A percentile compares a stretch with the other conserved stretches of the same genome.
Conservation (phyloP, 2,797 vertebrate genomes). For the Enteromius mattozi region DNA sequence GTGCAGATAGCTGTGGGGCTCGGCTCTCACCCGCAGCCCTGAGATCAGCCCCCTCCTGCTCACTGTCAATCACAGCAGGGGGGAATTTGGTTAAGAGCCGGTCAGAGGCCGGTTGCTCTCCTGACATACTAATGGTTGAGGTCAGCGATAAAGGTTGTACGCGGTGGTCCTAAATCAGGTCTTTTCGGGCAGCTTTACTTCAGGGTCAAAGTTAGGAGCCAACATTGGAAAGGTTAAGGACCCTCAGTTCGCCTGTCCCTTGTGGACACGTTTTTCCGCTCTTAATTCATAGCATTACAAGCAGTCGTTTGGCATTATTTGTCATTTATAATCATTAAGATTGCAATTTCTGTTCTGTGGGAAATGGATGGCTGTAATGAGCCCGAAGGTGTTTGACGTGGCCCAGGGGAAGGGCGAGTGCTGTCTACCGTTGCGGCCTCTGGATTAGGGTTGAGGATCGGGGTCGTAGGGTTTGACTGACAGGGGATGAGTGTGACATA, state of each 20-base stretch:
- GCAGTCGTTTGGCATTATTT: neutral
- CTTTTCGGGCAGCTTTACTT: slow-evolving; percentile 45
- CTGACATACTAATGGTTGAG: slow-evolving; percentile 48
- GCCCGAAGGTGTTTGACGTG: neutral
- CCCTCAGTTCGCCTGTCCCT: slow-evolving; percentile 10
- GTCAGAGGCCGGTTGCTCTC: slow-evolving; percentile 26
- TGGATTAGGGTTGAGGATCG: slow-evolving; percentile 24
- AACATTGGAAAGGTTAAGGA: slow-evolving; percentile 24
- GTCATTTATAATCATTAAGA: slow-evolving; percentile 15
- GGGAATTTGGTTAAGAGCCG: slow-evolving; percentile 43
- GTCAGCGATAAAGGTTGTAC: slow-evolving; percentile 29
- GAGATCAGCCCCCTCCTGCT: slow-evolving; percentile 39
- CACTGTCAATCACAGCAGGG: slow-evolving; percentile 49
- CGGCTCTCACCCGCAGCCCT: slow-evolving; percentile 28
- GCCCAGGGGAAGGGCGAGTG: slow-evolving; percentile 19
- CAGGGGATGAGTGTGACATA: slow-evolving; percentile 42
- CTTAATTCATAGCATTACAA: slow-evolving; percentile 4
- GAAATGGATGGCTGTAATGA: slow-evolving; percentile 4
- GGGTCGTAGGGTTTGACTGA: slow-evolving; percentile 31
- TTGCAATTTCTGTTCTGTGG: neutral
- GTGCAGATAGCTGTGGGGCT: slow-evolving; percentile 49
- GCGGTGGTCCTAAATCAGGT: slow-evolving; percentile 45
- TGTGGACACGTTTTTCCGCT: neutral
- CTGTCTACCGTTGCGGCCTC: slow-evolving; percentile 23
- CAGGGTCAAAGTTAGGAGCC: slow-evolving; percentile 41